A percentile compares a stretch with the other conserved stretches of the same genome.
These are phyloP conservation scores for Galeruca laticollis DNA, from an alignment of 2,888 invertebrate genomes.

Conservation along the genomic window DNA sequence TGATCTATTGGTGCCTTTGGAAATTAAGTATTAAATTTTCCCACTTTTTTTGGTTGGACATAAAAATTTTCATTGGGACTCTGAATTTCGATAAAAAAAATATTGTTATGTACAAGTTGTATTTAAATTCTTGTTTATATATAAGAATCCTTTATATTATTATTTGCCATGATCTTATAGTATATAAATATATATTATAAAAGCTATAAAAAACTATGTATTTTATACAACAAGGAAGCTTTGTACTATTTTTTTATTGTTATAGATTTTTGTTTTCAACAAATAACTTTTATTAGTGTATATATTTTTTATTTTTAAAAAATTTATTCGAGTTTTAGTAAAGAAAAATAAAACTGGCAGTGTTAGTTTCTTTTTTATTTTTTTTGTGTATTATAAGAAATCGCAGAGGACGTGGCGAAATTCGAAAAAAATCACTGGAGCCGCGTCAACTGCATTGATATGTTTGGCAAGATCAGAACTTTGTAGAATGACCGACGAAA, in stretches of 20 bases:
- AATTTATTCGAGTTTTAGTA: neutral
- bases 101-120: neutral
- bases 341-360: neutral
- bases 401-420: neutral
- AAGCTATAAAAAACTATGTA: constrained; percentile 6
- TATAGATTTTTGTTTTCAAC: neutral
- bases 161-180: neutral
- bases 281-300: neutral
- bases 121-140: too few relatives aligned
- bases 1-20: too few relatives aligned
- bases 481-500: constrained; percentile 19
- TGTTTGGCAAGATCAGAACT: constrained; percentile 12
- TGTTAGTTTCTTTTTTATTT: neutral
- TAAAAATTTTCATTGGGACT: too few relatives aligned
- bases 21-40: too few relatives aligned
- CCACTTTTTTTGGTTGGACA: too few relatives aligned
- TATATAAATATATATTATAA: neutral
- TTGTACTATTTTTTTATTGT: constrained; percentile 2
- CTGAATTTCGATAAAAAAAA: neutral
- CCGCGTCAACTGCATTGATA: constrained; percentile 9
- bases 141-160: too few relatives aligned
- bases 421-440: neutral
- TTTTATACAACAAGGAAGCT: neutral
- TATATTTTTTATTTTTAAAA: neutral
- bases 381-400: neutral